Evolutionary conservation across 2,888 invertebrate genomes (phyloP), one percentile per base, ranked within the genome.

Genomic region (Pyrrhosoma nymphula): DNA sequence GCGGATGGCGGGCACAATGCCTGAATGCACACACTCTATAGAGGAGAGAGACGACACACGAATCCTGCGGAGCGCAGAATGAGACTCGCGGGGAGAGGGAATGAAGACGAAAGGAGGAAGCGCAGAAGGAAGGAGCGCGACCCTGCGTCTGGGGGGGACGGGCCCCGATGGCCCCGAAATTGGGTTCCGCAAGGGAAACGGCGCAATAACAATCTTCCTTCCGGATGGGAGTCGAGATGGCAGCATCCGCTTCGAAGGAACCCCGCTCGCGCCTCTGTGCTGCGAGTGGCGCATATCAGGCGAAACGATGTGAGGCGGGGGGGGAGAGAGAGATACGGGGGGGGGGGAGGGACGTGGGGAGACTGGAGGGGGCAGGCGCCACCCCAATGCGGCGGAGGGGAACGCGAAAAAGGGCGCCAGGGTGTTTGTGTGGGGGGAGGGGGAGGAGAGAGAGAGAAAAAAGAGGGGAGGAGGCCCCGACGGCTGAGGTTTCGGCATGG

Each of bases 401-500:
- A 75, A 26, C 69, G 69, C 30, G 95, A 89, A 35, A 47, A 60
- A 89, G 95, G 88, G 63, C 30, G 89, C 39, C 0, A 55, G 47
- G 47, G 82, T 20, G 60, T n/a, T 16, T 60, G 60, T 60, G 60
- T 60, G 60, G 6, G 88, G 96, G 95, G 95, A 96, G 96, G 95
- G 95, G 95, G 95, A 95, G 95, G 95, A 95, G 95, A 95, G 95
- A 95, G 95, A 96, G 95, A 96, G 95, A 95, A 95, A 95, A 96
- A 96, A 96, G 96, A 95, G 95, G 96, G 96, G 95, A 95, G 95
- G 95, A 95, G 96, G 95, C 95, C 95, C 96, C 95, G 95, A 95
- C 96, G 95, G 95, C 95, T 95, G 96, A 95, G 95, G 96, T 63
- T 91, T 95, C 95, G 75, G 90, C 30, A 47, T 91, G 95, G 35